Base-by-base conservation (phyloP, 2,797 vertebrate genomes). In the Serranus cabrilla region DNA sequence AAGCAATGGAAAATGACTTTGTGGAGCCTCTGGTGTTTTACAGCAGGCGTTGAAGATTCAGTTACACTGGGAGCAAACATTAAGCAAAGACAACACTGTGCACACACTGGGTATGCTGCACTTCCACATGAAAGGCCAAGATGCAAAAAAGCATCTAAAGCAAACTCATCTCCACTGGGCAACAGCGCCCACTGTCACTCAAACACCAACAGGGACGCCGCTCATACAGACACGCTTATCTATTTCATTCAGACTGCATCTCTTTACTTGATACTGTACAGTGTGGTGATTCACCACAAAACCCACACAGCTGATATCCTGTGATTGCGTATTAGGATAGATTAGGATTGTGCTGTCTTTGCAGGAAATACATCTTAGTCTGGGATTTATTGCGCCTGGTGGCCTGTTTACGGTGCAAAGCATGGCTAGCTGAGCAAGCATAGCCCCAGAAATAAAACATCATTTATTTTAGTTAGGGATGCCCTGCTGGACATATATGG, bases 381-480 rank as follows among this genome's bases (percentile, higher is more conserved):
- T 86, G 65, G 74, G 86, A 88, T 91, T 85, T 87, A 85, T 89
- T 81, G 78, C 14, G 10, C 46, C 79, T 76, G 74, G 81, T 77
- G 74, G 74, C 78, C 89, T 87, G 83, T 94, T 94, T 90, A 88
- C 17, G n/a, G 72, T 78, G 71, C 66, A 82, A 84, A 79, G 73
- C 79, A 80, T 85, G 75, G 85, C 79, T 81, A 91, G 89, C 90
- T 87, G 80, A 92, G 85, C 76, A 87, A 87, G 78, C 58, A 40
- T 71, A 55, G 82, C 59, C 42, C 58, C 11, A 77, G 69, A 85
- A 83, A 91, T 91, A 88, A 91, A 92, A 85, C 74, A 81, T 85
- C 34, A 93, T 95, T 93, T 91, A 87, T 95, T 93, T 93, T 83
- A 85, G 86, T 94, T 91, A 91, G 78, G 67, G 59, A 82, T 76